Evolutionary conservation across 2,113 vertebrate genomes (phyloP), one percentile per base, ranked within the genome.

Genomic region (Neomonachus schauinslandi): DNA sequence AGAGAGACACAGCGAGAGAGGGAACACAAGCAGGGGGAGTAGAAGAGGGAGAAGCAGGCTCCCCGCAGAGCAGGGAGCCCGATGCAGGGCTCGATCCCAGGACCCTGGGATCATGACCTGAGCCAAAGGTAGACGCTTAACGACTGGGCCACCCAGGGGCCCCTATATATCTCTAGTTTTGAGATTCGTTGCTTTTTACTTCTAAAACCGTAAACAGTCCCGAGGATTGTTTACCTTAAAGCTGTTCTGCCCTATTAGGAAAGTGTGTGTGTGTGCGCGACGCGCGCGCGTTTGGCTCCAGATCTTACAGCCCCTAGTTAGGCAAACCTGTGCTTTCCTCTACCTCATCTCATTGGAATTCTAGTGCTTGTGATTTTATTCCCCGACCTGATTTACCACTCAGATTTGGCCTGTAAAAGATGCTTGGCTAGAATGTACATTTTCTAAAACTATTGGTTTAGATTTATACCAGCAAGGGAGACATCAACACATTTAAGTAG

Each of bases 271-370:
- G 63, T 15, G 61, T 1, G 59, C 15, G 57, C 42, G 4, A n/a
- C 42, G 12, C 59, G 36, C 55, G 4, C 14, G 71, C 24, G 53
- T n/a, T 31, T 61, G 14, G 26, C 1, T 79, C 31, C 39, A 7
- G 42, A 24, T 90, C 89, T 83, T 22, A 63, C 28, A 93, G 92
- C 53, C 31, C 65, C 31, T 16, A 19, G 5, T 80, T 67, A 77
- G 65, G 85, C 71, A 84, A 72, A 87, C 59, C 85, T 89, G 89
- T 96, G 53, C 53, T 92, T 72, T 74, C 24, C 3, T 87, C 18
- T 24, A 2, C 42, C 51, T 98, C 90, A 69, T 65, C 95, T 96
- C 88, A 36, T 33, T 71, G 94, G 85, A 97, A 97, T 83, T 93
- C 59, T 80, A 13, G n/a, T 49, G 33, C 65, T 87, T 76, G 6